These are phyloP conservation scores for Melopsittacus undulatus DNA, from an alignment of 2,797 vertebrate genomes.

Conservation along the genomic window DNA sequence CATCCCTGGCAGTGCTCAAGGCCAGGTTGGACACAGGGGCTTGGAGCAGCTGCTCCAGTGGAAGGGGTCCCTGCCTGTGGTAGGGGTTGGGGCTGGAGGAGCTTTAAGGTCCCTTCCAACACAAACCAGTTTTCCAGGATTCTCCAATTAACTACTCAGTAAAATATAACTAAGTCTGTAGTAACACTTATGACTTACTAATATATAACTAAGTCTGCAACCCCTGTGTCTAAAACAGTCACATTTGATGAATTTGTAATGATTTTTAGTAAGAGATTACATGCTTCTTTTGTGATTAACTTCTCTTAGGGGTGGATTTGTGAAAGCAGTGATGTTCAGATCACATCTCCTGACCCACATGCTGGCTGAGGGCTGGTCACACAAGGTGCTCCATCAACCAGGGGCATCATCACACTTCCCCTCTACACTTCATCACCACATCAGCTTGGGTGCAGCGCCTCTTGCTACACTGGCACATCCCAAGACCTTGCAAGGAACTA, in stretches of 20 bases:
- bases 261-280: not conserved
- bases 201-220: not conserved
- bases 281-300: not conserved
- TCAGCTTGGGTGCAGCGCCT: slow-evolving; percentile 26
- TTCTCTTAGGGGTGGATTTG: not conserved
- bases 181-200: not conserved
- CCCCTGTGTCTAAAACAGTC: not conserved
- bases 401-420: not conserved
- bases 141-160: not conserved
- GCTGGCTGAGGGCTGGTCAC: not conserved
- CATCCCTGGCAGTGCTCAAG: no score
- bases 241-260: not conserved
- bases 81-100: no score
- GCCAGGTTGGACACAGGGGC: no score
- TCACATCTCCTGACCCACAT: not conserved
- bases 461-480: not conserved
- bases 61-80: no score
- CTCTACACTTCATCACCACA: not conserved
- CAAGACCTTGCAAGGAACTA: not conserved
- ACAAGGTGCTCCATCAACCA: fast-evolving
- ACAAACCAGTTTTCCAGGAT: no score
- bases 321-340: not conserved
- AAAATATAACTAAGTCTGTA: not conserved
- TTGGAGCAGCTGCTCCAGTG: no score
- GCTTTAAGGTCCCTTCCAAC: not conserved